A percentile compares a stretch with the other conserved stretches of the same genome.
Evolutionary conservation across 2,888 invertebrate genomes (phyloP).

Genomic region (Herminia tarsipennalis): DNA sequence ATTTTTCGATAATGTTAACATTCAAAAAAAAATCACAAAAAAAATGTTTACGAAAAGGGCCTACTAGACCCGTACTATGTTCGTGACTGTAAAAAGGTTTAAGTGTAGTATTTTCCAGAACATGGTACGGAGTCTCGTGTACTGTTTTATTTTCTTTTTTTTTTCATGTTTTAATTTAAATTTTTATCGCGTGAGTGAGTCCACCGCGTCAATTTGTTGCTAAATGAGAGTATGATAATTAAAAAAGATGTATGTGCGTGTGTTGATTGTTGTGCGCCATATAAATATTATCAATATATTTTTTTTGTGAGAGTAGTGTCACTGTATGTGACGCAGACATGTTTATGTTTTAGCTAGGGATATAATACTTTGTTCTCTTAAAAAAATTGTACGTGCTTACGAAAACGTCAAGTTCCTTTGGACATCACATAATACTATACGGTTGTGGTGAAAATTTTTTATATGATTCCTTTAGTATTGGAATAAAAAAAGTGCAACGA

Average conservation of each 20-base stretch:
- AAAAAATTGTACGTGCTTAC: constrained; percentile 46
- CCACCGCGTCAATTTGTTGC: constrained; percentile 58
- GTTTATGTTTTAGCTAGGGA: constrained; percentile 45
- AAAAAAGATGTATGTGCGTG: constrained; percentile 70
- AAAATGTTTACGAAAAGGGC: constrained; percentile 63
- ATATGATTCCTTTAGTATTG: constrained; percentile 34
- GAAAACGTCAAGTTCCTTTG: constrained; percentile 45
- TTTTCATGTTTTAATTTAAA: constrained; percentile 70
- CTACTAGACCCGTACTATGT: constrained; percentile 62
- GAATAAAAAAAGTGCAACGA: constrained; percentile 38
- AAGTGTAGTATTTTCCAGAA: constrained; percentile 37
- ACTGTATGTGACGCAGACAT: constrained; percentile 48
- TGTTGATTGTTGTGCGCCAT: constrained; percentile 82
- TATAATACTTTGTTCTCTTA: constrained; percentile 40
- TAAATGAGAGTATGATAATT: constrained; percentile 65
- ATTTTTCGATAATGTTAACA: constrained; percentile 55
- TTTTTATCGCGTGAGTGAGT: constrained; percentile 73
- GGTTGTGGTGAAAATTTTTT: constrained; percentile 45
- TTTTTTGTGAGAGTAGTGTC: constrained; percentile 53
- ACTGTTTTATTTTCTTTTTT: constrained; percentile 57
- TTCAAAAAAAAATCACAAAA: constrained; percentile 66
- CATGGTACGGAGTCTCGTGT: constrained; percentile 55
- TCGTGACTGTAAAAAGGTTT: constrained; percentile 46
- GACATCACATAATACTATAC: constrained; percentile 35
- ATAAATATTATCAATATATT: constrained; percentile 61